Evolutionary conservation across 2,113 vertebrate genomes (phyloP), one percentile per base, ranked within the genome.

Genomic region (Sphaerodactylus townsendi): DNA sequence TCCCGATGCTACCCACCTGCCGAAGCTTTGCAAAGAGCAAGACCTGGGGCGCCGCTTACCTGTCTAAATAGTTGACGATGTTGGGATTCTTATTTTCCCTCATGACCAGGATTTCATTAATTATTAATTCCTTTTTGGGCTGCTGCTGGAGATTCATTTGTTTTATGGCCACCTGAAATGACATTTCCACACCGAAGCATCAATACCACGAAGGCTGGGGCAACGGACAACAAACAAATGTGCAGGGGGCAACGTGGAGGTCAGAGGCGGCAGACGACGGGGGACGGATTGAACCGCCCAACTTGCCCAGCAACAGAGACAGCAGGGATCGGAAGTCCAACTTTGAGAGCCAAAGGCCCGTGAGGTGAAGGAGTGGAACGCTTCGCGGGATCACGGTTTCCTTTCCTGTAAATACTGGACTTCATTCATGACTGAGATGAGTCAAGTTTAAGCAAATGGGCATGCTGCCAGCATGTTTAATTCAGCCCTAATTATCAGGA

Each of bases 1-100:
- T 68, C 11, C 13, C 39, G 33, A 69, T 5, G 25, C 23, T 5
- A 17, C 33, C 33, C 3, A 17, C 35, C 33, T 89, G 75, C 0
- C 0, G 82, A 77, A 28, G 35, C 33, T 77, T 41, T 25, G 0
- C 0, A 35, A 3, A 1, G 3, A 75, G 73, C 1, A 73, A 2
- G 53, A 56, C 21, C 21, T n/a, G 44, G 68, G 14, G 15, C 50
- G 83, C 23, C 50, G 93, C 97, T 93, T 85, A 99, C 98, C 99
- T 99, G 96, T 99, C 99, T 96, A 99, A 96, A 95, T 99, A 99
- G 95, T 99, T 99, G 71, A 99, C 99, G 87, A 99, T 99, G 88
- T 99, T 99, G 53, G 98, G 97, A 95, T 99, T 99, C 93, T 99
- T 99, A 98, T 99, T 99, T 99, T 99, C 99, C 98, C 99, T 99